These are phyloP conservation scores for Ciconia stormi DNA, from an alignment of 2,113 vertebrate genomes.

Conservation along the genomic window DNA sequence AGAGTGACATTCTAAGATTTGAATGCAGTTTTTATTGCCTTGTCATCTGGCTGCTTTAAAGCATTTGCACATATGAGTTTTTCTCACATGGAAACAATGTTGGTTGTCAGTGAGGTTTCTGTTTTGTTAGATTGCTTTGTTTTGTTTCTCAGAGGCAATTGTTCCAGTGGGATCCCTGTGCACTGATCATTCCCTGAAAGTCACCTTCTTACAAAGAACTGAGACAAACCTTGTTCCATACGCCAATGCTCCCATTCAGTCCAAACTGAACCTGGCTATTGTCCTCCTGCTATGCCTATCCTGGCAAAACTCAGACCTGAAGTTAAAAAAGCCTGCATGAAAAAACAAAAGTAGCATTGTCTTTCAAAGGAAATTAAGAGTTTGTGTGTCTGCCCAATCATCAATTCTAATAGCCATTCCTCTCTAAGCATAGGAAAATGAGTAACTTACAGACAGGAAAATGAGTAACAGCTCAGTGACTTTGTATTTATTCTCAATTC, in stretches of 20 bases:
- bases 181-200: not conserved
- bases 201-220: not conserved
- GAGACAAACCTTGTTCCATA: not conserved
- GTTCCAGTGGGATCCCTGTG: not conserved
- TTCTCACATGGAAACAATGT: constrained; percentile 12
- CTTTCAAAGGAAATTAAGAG: not conserved
- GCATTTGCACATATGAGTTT: not conserved
- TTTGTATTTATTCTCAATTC: constrained; percentile 32
- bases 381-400: not conserved
- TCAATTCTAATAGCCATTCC: not conserved
- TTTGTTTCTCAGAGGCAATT: not conserved
- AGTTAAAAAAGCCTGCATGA: not conserved
- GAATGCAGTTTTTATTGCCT: not conserved
- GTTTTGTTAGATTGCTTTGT: not conserved
- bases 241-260: accelerated
- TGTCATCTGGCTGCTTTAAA: not conserved
- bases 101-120: not conserved
- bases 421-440: not conserved
- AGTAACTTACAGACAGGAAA: not conserved
- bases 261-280: not conserved
- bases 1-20: not conserved
- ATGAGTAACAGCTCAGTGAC: not conserved
- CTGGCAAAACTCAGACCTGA: not conserved
- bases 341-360: not conserved
- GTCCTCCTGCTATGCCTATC: not conserved